These are phyloP conservation scores for Oasisia sp. DNA, from an alignment of 2,888 invertebrate genomes.

Conservation along the genomic window DNA sequence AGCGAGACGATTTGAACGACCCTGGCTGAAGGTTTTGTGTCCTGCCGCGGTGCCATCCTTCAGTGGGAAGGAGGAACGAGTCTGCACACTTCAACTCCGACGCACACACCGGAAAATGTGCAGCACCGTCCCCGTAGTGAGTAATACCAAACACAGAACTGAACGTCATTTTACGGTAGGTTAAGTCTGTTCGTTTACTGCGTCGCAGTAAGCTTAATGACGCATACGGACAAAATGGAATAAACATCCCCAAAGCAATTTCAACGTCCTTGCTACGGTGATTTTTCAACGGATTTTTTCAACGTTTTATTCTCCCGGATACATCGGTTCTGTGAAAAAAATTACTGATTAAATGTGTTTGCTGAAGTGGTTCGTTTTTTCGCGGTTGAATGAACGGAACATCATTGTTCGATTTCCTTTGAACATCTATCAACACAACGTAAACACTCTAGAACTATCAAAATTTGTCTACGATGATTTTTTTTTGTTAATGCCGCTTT, in stretches of 20 bases:
- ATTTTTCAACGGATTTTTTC: not conserved
- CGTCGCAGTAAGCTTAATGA: not conserved
- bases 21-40: not conserved
- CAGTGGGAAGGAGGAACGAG: not conserved
- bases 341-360: not conserved
- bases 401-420: not conserved
- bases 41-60: not conserved
- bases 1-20: not conserved
- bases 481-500: no score
- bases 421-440: no score
- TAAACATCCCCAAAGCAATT: not conserved
- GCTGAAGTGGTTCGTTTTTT: not conserved
- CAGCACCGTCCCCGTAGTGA: not conserved
- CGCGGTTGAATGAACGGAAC: not conserved
- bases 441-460: no score
- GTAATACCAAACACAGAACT: not conserved
- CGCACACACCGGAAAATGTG: not conserved
- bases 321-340: not conserved
- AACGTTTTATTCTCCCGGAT: not conserved
- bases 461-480: no score
- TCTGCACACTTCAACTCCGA: not conserved
- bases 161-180: not conserved
- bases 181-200: not conserved
- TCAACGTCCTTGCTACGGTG: not conserved
- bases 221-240: not conserved